A percentile compares a stretch with the other conserved stretches of the same genome.
Conservation (phyloP, 2,888 invertebrate species). For the Belgica antarctica region DNA sequence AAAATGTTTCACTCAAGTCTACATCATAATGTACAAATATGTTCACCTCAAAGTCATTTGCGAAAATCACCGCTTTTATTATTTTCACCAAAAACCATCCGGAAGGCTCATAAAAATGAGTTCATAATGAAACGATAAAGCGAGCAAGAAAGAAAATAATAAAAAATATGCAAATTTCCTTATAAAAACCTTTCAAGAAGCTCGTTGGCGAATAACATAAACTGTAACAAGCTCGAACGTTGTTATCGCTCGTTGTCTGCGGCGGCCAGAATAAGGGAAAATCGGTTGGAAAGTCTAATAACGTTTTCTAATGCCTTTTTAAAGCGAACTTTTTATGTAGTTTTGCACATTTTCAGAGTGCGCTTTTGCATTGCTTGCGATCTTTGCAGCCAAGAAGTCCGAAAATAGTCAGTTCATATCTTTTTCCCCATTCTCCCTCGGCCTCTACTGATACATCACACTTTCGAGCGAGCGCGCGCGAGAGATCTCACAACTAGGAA, state of each 20-base stretch:
- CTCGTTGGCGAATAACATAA: conserved; percentile 12
- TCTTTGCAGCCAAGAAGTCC: no score
- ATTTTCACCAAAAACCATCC: conserved; percentile 9
- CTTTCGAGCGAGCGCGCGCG: not conserved
- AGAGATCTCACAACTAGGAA: conserved; percentile 5
- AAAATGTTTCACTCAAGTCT: not conserved
- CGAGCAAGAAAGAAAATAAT: not conserved
- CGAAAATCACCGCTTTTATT: conserved; percentile 14
- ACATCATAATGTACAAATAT: not conserved
- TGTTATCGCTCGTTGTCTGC: conserved; percentile 7
- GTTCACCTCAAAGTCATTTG: not conserved
- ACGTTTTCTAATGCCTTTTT: conserved; percentile 19
- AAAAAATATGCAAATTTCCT: conserved; percentile 17
- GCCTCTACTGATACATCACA: conserved; percentile 16
- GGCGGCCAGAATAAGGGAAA: conserved; percentile 15
- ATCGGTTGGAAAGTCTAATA: conserved; percentile 27
- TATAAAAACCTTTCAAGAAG: conserved; percentile 6
- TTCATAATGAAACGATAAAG: conserved; percentile 19
- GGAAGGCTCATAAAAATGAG: conserved; percentile 19
- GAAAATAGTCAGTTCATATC: conserved; percentile 12
- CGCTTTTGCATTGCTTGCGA: conserved; percentile 2
- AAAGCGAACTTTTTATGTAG: conserved; percentile 13
- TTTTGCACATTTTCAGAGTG: conserved; percentile 20
- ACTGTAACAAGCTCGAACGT: not conserved
- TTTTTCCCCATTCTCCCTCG: not conserved